Percentiles rank a stretch among this genome's conserved stretches.
These are phyloP conservation scores for Oegoconia quadripuncta DNA, from an alignment of 2,888 invertebrate genomes.

Conservation along the genomic window DNA sequence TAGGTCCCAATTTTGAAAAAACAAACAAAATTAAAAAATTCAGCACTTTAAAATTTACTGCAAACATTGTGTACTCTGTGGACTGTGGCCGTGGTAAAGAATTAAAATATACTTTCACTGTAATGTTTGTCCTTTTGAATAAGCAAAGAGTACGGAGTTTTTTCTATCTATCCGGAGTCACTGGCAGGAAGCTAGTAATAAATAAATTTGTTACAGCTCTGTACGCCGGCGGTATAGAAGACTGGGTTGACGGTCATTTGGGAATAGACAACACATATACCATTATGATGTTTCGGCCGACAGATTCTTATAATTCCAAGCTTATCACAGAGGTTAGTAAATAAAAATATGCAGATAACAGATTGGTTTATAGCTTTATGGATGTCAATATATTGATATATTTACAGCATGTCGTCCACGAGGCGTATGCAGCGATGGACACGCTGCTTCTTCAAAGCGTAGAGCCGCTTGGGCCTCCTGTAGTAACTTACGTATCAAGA, in stretches of 20 bases:
- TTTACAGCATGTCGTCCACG: constrained; percentile 62
- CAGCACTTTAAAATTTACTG: too few species aligned
- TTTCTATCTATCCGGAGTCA: too few species aligned
- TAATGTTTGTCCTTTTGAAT: too few species aligned
- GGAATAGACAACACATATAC: constrained; percentile 69
- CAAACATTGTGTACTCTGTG: too few species aligned
- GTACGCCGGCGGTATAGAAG: constrained; percentile 69
- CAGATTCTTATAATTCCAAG: constrained; percentile 50
- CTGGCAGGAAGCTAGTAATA: too few species aligned
- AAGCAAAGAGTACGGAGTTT: too few species aligned
- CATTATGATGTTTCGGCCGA: constrained; percentile 61
- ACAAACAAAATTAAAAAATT: too few species aligned
- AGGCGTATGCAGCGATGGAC: constrained; percentile 65
- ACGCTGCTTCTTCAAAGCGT: constrained; percentile 53
- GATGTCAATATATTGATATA: background rate
- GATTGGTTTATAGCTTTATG: background rate
- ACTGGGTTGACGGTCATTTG: constrained; percentile 68
- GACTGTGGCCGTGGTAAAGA: too few species aligned
- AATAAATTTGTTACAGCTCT: constrained; percentile 55
- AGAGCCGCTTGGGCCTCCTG: constrained; percentile 25
- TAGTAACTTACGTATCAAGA: constrained; percentile 18
- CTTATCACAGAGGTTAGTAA: constrained; percentile 50
- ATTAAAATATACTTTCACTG: too few species aligned
- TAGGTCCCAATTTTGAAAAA: too few species aligned
- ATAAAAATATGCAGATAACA: background rate